phyloP scores from a whole-genome alignment of 2,888 invertebrate species.

The Scaptodrosophila latifasciaeformis region DNA sequence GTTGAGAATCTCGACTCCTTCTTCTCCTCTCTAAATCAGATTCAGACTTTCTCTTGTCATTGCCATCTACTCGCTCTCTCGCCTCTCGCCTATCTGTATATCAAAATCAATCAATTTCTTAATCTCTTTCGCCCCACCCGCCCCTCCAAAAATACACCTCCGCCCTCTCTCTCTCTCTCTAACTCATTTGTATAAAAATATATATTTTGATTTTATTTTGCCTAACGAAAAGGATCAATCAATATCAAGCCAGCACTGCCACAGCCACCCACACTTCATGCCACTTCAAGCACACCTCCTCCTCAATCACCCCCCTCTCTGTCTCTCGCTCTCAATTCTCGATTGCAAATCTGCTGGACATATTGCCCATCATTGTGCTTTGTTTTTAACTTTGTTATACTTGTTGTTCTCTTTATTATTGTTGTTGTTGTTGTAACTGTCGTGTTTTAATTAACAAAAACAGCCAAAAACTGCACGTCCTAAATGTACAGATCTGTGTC shows the following conservation, averaged over 20 bases:
- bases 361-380: neutral
- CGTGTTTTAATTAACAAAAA: neutral
- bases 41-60: conserved; percentile 23
- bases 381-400: neutral
- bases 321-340: neutral
- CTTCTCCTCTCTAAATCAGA: conserved; percentile 11
- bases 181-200: neutral
- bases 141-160: too few relatives aligned
- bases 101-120: conserved; percentile 10
- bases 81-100: too few relatives aligned
- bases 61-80: neutral
- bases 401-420: neutral
- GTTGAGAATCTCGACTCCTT: conserved; percentile 18
- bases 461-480: neutral
- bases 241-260: too few relatives aligned
- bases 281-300: neutral
- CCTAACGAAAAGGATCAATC: too few relatives aligned
- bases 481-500: neutral
- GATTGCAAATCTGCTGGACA: neutral
- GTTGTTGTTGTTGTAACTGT: too few relatives aligned
- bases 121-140: conserved; percentile 2
- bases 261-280: too few relatives aligned
- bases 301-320: neutral
- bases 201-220: conserved; percentile 7
- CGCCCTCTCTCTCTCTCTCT: too few relatives aligned